Conservation (phyloP, 2,113 vertebrate genomes). For the Labeo catla region DNA sequence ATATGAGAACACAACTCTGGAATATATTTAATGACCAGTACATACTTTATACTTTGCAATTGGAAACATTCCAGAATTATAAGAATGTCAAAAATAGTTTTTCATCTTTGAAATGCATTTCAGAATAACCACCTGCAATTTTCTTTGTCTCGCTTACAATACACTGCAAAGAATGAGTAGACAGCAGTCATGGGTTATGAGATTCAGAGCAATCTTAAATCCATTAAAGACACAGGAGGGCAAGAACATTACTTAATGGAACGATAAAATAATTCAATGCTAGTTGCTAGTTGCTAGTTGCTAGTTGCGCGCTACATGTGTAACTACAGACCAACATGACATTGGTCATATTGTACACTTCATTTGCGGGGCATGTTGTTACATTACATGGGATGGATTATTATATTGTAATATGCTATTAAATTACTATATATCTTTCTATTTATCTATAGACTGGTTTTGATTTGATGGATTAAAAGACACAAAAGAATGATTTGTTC, state of each 20-base stretch:
- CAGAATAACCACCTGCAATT: slow-evolving; percentile 48
- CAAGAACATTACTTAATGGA: slow-evolving; percentile 6
- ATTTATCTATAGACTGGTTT: neutral
- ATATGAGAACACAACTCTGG: neutral
- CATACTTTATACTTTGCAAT: neutral
- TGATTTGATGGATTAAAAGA: neutral
- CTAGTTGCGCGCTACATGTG: neutral
- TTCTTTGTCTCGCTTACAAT: neutral
- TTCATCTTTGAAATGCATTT: slow-evolving; percentile 33
- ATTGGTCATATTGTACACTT: neutral
- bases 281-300: neutral
- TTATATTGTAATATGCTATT: neutral
- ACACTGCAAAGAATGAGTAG: slow-evolving; percentile 15
- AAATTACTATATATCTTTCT: neutral
- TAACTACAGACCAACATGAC: neutral
- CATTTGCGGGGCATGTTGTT: neutral
- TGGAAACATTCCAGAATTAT: neutral
- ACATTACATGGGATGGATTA: neutral
- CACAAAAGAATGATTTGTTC: neutral
- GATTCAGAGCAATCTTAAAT: slow-evolving; percentile 30
- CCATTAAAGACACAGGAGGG: slow-evolving; percentile 42
- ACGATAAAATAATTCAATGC: neutral
- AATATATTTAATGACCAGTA: neutral
- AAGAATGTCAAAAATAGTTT: slow-evolving; percentile 2
- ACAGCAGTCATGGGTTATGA: slow-evolving; percentile 2